Base-by-base conservation (phyloP, 37 sponge, comb jelly and placozoan species). In the Lycopodina hypogea region DNA sequence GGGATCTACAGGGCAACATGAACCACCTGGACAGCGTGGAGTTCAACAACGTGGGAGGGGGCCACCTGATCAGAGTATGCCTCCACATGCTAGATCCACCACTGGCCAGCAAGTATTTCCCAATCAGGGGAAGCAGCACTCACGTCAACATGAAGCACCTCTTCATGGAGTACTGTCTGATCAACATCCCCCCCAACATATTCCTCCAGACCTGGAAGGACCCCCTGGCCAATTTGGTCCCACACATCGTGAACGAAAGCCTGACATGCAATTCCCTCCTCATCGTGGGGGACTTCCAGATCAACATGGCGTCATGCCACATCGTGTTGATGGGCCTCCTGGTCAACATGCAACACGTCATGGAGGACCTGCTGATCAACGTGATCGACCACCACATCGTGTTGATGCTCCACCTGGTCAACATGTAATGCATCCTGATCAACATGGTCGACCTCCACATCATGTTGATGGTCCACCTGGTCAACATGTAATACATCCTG, bases 21-120 rank as follows among this genome's bases (percentile, higher is more conserved):
- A 28, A 53, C 76, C 76, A 19, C 76, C 76, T 8, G 33, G 15
- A n/a, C n/a, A n/a, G n/a, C n/a, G n/a, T n/a, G n/a, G n/a, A n/a
- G n/a, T n/a, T 57, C 72, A 42, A 55, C 74, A 73, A 23, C 22
- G 41, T 14, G 26, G 71, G 26, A 17, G 48, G 26, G 42, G 76
- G 3, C 70, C 70, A 33, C 78, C 78, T 11, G 42, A 33, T 66
- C 78, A 62, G 23, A n/a, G 23, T 35, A 35, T 14, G 3, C 63
- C 62, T 24, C 62, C 62, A 3, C 77, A 58, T 45, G 26, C 8
- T 33, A 26, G 26, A 11, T 50, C 51, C 22, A 50, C 71, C 45
- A 50, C 45, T 8, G 37, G 34, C n/a, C 71, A 45, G n/a, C 50
- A 21, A 19, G 51, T 23, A 42, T 51, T 22, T 36, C 35, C 58